Evolutionary conservation across 2,888 invertebrate genomes (phyloP), one percentile per base, ranked within the genome.

Genomic region (Anorthoa munda): DNA sequence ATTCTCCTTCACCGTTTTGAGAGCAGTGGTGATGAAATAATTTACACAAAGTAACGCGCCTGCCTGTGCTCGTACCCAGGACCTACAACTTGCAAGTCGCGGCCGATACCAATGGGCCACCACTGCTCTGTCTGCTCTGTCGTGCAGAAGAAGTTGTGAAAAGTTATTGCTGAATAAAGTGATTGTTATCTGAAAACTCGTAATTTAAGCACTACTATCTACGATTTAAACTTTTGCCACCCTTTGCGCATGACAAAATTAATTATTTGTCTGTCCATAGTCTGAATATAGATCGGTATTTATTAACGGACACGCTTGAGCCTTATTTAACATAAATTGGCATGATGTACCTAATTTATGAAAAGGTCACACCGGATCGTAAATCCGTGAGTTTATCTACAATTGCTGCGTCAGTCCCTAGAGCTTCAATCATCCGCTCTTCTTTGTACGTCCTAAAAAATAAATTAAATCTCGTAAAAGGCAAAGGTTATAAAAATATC

Each of bases 401-500:
- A 74, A 67, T 70, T 82, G 69, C 60, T 66, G 48, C 56, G 64
- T 81, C 81, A 74, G 61, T 53, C 55, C 59, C 77, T 64, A 76
- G 68, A 39, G 77, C 64, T 60, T 81, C 66, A 78, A 78, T 75
- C 68, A 82, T 59, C 64, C 60, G 50, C 46, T 65, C 31, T 65
- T 64, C 63, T 77, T 82, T 82, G 67, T 46, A 82, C 48, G 63
- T 58, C 53, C 76, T 81, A 64, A 82, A 75, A 81, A 77, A 76
- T 81, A 82, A 82, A 78, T 58, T 78, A 76, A 82, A 64, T 60
- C 77, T 82, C 59, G 51, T 77, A 76, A 75, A 81, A 76, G 64
- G 50, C 26, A 50, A 56, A 65, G 31, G 77, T 61, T 18, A 77
- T 68, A 76, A 64, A 80, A 75, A 63, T 59, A 76, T 81, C 61